phyloP scores from a whole-genome alignment of 1,140 invertebrate genomes.

The Sycophila sp. region DNA sequence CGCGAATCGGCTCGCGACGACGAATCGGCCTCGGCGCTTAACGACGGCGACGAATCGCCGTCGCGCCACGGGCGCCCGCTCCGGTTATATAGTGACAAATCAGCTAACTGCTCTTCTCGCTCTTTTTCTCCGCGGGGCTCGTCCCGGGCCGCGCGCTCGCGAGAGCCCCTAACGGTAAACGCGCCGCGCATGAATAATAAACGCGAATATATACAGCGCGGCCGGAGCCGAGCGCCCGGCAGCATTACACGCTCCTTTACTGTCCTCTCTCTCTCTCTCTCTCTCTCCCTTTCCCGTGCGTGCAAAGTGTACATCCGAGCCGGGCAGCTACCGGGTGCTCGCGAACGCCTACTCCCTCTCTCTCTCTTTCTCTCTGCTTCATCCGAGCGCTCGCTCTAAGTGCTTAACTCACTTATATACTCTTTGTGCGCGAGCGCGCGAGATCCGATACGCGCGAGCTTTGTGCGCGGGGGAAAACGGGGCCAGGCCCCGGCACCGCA shows the following conservation, averaged over 20 bases:
- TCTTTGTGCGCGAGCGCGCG: background rate
- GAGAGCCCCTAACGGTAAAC: conserved; percentile 32
- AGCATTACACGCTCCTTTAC: conserved; percentile 45
- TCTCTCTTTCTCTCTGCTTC: background rate
- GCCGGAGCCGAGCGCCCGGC: conserved; percentile 34
- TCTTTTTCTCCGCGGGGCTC: background rate
- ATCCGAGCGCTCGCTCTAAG: too few relatives aligned
- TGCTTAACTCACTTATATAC: background rate
- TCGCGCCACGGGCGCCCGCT: background rate
- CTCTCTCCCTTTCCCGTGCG: background rate
- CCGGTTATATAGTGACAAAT: conserved; percentile 40
- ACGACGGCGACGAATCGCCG: conserved; percentile 24
- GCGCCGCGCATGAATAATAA: conserved; percentile 46
- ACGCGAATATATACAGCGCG: conserved; percentile 48
- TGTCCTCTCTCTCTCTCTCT: background rate
- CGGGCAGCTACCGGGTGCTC: too few relatives aligned
- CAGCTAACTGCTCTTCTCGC: conserved; percentile 35
- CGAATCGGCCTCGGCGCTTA: conserved; percentile 11
- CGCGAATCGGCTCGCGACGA: conserved; percentile 19
- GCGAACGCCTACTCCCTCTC: background rate
- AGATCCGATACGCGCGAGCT: conserved; percentile 1
- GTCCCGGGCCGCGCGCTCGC: conserved; percentile 5
- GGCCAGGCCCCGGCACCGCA: background rate
- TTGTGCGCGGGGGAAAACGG: background rate
- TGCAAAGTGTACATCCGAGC: too few relatives aligned